These are phyloP conservation scores for Ricordea florida DNA, from an alignment of 92 coral and sea anemone genomes.

Conservation along the genomic window DNA sequence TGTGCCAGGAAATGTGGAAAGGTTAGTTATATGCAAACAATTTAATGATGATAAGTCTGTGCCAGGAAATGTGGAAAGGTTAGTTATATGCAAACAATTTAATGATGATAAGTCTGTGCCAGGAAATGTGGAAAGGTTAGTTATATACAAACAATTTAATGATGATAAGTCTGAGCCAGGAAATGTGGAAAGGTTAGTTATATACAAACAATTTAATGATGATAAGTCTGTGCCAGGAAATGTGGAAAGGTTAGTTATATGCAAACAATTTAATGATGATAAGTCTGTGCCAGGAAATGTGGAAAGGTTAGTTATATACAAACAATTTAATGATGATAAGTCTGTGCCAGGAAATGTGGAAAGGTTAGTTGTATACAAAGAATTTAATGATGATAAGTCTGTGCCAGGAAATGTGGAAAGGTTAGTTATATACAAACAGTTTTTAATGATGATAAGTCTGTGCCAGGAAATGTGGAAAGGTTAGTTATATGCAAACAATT, in stretches of 20 bases:
- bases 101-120: constrained; percentile 90
- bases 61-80: constrained; percentile 65
- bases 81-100: neutral
- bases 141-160: too few relatives aligned
- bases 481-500: neutral
- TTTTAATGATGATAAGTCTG: too few relatives aligned
- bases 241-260: constrained; percentile 36
- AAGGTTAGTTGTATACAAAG: constrained; percentile 17
- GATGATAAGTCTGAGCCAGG: constrained; percentile 88
- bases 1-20: constrained; percentile 71
- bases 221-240: constrained; percentile 85
- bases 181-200: constrained; percentile 51
- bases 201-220: too few relatives aligned
- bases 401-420: constrained; percentile 73
- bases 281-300: constrained; percentile 83
- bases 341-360: constrained; percentile 79
- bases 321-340: too few relatives aligned
- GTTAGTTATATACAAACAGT: constrained; percentile 5
- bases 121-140: constrained; percentile 60
- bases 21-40: constrained; percentile 13
- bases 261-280: too few relatives aligned
- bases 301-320: constrained; percentile 18
- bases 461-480: constrained; percentile 68
- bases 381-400: too few relatives aligned
- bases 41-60: too few relatives aligned